Evolutionary conservation across 2,113 vertebrate species (phyloP).

Genomic region (Trinectes maculatus): DNA sequence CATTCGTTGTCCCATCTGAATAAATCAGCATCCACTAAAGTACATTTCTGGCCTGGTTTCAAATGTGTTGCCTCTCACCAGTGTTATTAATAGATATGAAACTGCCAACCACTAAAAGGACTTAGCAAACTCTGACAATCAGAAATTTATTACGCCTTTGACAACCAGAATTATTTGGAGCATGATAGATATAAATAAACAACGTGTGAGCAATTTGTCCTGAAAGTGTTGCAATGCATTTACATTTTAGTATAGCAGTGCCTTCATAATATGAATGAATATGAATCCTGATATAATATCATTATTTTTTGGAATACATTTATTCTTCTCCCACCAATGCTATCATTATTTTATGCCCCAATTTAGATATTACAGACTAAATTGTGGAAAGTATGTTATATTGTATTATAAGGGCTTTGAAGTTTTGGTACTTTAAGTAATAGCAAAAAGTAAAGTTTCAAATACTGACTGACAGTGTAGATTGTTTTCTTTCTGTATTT

Average conservation of each 20-base stretch:
- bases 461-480: not conserved
- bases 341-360: not conserved
- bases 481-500: not conserved
- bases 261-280: conserved; percentile 11
- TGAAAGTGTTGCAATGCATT: conserved; percentile 21
- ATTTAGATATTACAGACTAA: conserved; percentile 8
- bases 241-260: not conserved
- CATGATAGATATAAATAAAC: conserved; percentile 25
- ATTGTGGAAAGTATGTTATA: not conserved
- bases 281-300: conserved; percentile 13
- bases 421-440: not conserved
- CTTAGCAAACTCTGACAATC: conserved; percentile 35
- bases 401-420: conserved; percentile 12
- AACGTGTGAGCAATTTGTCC: conserved; percentile 19
- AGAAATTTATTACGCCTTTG: conserved; percentile 41
- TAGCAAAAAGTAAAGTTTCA: not conserved
- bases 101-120: conserved; percentile 37
- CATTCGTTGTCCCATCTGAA: conserved; percentile 8
- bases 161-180: conserved; percentile 26
- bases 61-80: conserved; percentile 18
- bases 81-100: conserved; percentile 47
- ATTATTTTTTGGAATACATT: conserved; percentile 30
- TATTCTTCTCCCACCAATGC: conserved; percentile 9
- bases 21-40: conserved; percentile 47
- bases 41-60: conserved; percentile 45